These are phyloP conservation scores for Jaculus jaculus DNA, from an alignment of 2,113 vertebrate species.

Conservation along the genomic window DNA sequence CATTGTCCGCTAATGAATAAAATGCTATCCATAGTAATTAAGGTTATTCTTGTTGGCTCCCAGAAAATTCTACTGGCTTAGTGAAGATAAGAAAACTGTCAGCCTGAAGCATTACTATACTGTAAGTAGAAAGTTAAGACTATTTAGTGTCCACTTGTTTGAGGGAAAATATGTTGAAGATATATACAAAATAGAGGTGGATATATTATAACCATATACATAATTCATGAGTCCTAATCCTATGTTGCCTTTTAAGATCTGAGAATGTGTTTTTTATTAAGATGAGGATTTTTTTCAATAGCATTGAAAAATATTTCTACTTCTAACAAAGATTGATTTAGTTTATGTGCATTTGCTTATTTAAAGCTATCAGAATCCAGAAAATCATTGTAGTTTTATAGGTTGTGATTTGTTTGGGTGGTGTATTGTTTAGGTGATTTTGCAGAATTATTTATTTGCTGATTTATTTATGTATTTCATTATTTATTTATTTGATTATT, in stretches of 20 bases:
- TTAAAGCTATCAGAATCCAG: slow-evolving; percentile 88
- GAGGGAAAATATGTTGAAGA: slow-evolving; percentile 76
- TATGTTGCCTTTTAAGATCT: slow-evolving; percentile 84
- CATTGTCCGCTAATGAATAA: slow-evolving; percentile 81
- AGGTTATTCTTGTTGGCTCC: slow-evolving; percentile 81
- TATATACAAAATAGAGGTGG: slow-evolving; percentile 80
- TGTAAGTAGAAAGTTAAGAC: slow-evolving; percentile 85
- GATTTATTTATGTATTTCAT: slow-evolving; percentile 98
- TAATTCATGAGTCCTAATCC: slow-evolving; percentile 84
- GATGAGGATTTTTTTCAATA: slow-evolving; percentile 84
- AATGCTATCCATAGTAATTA: slow-evolving; percentile 84
- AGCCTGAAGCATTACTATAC: slow-evolving; percentile 66
- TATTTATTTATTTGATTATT: slow-evolving; percentile 99
- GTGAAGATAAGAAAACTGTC: slow-evolving; percentile 78
- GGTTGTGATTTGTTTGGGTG: slow-evolving; percentile 89
- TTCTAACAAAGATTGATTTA: slow-evolving; percentile 85
- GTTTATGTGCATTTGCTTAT: slow-evolving; percentile 88
- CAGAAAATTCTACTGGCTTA: slow-evolving; percentile 84
- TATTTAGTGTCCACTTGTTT: slow-evolving; percentile 72
- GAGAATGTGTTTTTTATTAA: slow-evolving; percentile 83
- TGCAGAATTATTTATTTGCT: slow-evolving; percentile 96
- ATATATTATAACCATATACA: slow-evolving; percentile 84
- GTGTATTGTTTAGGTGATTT: slow-evolving; percentile 91
- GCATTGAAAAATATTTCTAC: slow-evolving; percentile 84
- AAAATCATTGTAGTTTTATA: slow-evolving; percentile 86